Conservation (phyloP, 2,797 vertebrate species). For the Zenarchopterus dispar region DNA sequence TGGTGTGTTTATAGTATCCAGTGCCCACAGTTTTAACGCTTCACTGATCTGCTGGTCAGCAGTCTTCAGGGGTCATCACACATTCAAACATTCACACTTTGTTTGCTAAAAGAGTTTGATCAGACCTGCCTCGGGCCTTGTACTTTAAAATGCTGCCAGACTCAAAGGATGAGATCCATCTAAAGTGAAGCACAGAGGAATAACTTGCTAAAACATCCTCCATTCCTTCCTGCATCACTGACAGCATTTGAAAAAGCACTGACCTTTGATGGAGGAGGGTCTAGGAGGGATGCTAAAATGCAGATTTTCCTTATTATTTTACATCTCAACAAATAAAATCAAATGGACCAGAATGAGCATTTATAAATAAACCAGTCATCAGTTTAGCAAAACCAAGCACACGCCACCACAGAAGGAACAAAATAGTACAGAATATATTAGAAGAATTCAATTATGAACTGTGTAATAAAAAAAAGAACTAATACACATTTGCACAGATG, state of each 20-base stretch:
- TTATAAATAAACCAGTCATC: not conserved
- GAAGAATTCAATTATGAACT: conserved; percentile 12
- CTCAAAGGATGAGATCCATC: conserved; percentile 13
- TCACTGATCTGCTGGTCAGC: conserved; percentile 60
- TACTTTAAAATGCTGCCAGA: conserved; percentile 8
- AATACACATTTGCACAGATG: conserved; percentile 6
- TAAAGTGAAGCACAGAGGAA: conserved; percentile 18
- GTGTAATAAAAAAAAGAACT: not conserved
- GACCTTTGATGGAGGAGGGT: not conserved
- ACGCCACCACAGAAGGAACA: no score
- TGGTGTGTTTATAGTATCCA: conserved; percentile 49
- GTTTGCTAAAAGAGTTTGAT: conserved; percentile 55
- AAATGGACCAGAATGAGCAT: conserved; percentile 7
- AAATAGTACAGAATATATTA: not conserved
- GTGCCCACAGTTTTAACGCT: conserved; percentile 61
- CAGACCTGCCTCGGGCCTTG: conserved; percentile 10
- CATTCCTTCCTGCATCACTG: not conserved
- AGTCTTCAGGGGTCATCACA: conserved; percentile 61
- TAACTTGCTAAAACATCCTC: conserved; percentile 15
- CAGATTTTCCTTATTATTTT: not conserved
- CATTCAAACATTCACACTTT: conserved; percentile 52
- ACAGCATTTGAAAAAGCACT: not conserved
- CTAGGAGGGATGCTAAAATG: conserved; percentile 3
- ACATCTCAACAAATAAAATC: not conserved
- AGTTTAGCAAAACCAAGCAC: not conserved